Evolutionary conservation across 2,113 vertebrate genomes (phyloP).

Genomic region (Bos indicus): DNA sequence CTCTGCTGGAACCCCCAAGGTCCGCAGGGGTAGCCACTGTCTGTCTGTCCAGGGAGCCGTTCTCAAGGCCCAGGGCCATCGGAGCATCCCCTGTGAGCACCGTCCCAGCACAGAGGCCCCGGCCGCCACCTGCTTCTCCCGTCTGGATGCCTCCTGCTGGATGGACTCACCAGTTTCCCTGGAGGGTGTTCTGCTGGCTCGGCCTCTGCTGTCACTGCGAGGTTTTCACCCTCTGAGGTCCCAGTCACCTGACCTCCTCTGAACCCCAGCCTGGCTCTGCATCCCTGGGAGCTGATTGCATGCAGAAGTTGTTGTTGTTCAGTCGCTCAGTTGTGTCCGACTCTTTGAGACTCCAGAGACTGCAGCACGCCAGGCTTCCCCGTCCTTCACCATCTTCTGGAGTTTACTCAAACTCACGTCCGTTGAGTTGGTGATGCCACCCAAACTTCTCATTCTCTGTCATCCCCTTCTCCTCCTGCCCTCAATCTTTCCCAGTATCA

Average conservation of each 20-base stretch:
- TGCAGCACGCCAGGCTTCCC: neutral
- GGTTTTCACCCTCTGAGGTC: constrained; percentile 37
- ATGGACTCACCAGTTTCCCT: neutral
- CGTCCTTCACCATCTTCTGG: neutral
- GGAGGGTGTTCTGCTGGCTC: too few relatives aligned
- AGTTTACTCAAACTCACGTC: neutral
- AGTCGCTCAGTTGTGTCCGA: neutral
- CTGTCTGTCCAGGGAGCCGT: neutral
- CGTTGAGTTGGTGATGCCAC: neutral
- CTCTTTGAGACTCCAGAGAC: neutral
- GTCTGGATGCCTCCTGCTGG: neutral
- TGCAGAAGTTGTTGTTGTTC: neutral
- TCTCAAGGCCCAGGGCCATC: neutral
- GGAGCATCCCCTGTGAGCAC: neutral
- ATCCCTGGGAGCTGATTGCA: constrained; percentile 1
- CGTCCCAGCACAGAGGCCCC: neutral
- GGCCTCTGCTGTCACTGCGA: neutral
- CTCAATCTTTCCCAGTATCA: neutral
- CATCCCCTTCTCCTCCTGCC: neutral
- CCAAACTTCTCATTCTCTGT: neutral
- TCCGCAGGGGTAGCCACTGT: neutral
- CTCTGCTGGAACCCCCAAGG: neutral
- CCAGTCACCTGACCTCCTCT: constrained; percentile 40
- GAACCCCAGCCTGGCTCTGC: constrained; percentile 20
- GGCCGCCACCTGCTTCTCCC: rapidly evolving